Conservation (phyloP, 2,113 vertebrate genomes). For the Phyllostomus discolor region DNA sequence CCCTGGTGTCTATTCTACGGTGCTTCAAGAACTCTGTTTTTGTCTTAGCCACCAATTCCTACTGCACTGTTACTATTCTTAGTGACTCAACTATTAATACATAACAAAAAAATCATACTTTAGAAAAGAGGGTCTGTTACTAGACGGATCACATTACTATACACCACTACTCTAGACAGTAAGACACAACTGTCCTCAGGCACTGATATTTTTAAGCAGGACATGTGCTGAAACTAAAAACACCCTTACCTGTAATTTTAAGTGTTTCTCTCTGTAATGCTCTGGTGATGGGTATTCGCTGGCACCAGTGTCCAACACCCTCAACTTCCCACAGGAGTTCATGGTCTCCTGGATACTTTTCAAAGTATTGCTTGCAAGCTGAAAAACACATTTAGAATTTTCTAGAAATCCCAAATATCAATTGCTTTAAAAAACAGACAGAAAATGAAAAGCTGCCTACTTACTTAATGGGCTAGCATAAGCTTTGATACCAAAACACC, state of each 20-base stretch:
- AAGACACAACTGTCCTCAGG: not conserved
- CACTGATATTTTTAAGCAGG: not conserved
- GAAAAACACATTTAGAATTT: slow-evolving; percentile 66
- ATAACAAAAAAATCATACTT: not conserved
- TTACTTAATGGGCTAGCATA: not conserved
- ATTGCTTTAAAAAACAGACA: slow-evolving; percentile 2
- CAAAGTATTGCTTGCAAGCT: slow-evolving; percentile 90
- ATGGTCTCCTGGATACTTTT: slow-evolving; percentile 83
- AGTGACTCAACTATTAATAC: not conserved
- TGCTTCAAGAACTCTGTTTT: not conserved
- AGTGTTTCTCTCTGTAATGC: slow-evolving; percentile 75
- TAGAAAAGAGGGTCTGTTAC: not conserved
- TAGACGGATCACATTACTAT: not conserved
- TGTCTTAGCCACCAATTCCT: not conserved
- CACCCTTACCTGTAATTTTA: slow-evolving; percentile 75
- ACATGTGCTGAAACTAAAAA: not conserved
- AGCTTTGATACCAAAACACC: not conserved
- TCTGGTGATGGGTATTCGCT: slow-evolving; percentile 80
- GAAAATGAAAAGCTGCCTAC: not conserved
- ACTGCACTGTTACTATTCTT: not conserved
- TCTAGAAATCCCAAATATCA: slow-evolving; percentile 16
- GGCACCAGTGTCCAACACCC: slow-evolving; percentile 82
- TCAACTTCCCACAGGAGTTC: slow-evolving; percentile 89
- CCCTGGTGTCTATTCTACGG: not conserved
- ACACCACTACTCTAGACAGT: not conserved